These are phyloP conservation scores for Haliclona indistincta DNA, from an alignment of 37 sponge, comb jelly and placozoan genomes.

Conservation along the genomic window DNA sequence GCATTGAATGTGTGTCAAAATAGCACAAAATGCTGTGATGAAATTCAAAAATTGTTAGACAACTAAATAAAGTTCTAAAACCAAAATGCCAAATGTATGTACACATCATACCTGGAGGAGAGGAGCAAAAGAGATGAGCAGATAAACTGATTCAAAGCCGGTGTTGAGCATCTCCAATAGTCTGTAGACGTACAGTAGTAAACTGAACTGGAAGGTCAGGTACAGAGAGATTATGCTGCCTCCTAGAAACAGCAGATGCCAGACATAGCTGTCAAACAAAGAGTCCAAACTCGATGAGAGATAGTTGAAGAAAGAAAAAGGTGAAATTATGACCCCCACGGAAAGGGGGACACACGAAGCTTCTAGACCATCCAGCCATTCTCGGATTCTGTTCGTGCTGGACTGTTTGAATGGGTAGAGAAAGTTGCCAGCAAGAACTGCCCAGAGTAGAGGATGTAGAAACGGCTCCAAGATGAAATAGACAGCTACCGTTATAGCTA, in stretches of 20 bases:
- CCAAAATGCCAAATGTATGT: no score
- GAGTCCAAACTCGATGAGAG: slow-evolving; percentile 4
- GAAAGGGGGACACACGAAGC: slow-evolving; percentile 27
- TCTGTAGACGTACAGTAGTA: slow-evolving; percentile 22
- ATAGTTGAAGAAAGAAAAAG: slow-evolving; percentile 53
- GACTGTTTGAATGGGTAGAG: slow-evolving; percentile 89
- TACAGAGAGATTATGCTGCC: background rate
- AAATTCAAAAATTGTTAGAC: no score
- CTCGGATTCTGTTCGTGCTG: slow-evolving; percentile 37
- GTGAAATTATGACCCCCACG: slow-evolving; percentile 50
- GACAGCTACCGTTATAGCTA: slow-evolving; percentile 48
- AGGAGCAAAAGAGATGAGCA: no score
- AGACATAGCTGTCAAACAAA: background rate
- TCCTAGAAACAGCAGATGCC: background rate
- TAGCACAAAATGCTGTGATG: no score
- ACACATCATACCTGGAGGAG: no score
- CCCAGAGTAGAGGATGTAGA: slow-evolving; percentile 95
- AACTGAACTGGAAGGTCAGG: slow-evolving; percentile 2
- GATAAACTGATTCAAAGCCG: background rate
- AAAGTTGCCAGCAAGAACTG: slow-evolving; percentile 78
- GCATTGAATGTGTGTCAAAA: no score
- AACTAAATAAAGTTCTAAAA: no score
- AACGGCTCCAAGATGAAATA: slow-evolving; percentile 86
- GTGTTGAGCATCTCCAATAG: background rate
- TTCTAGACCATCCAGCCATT: slow-evolving; percentile 42